Evolutionary conservation across 1,140 invertebrate species (phyloP), one percentile per base, ranked within the genome.

Genomic region (Trachymyrmex cornetzi): DNA sequence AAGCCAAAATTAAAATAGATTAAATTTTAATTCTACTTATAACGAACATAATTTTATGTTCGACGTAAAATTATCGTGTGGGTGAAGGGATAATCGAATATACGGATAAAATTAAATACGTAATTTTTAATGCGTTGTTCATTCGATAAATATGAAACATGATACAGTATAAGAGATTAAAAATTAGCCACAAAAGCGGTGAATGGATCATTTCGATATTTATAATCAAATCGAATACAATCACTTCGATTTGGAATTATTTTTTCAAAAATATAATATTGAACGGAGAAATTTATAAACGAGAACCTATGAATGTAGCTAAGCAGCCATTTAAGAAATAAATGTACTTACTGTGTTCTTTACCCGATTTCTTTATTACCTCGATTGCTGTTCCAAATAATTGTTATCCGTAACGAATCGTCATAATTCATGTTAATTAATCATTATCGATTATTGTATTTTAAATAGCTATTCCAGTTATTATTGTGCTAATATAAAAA

Each of bases 401-500:
- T 93, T 93, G 90, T 93, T 92, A 92, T 91, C 82, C 88, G 89
- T 93, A 50, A 89, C 89, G 84, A 87, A 59, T 75, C 38, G 44
- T 63, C 66, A 69, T 92, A 90, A 79, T 66, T 53, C 44, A 30
- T 66, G 44, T 66, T 93, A 94, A 92, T 92, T 87, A 90, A 92
- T 92, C 91, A 93, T 93, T 87, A 90, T 87, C 88, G 81, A 92
- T 92, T 92, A 93, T 91, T 94, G 90, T 93, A 93, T 93, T 89
- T 93, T 88, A 93, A 93, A 92, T 91, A 88, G 92, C 89, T 93
- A 94, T 93, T 93, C 89, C 87, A 93, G 93, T 88, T 94, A 93
- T 93, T 94, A 94, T 92, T 93, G 91, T 94, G 90, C 93, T 92
- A 93, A 93, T 93, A 93, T 94, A 93, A 94, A 93, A 67, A 66